These are phyloP conservation scores for Eufriesea mexicana DNA, from an alignment of 1,140 invertebrate species.

Conservation along the genomic window DNA sequence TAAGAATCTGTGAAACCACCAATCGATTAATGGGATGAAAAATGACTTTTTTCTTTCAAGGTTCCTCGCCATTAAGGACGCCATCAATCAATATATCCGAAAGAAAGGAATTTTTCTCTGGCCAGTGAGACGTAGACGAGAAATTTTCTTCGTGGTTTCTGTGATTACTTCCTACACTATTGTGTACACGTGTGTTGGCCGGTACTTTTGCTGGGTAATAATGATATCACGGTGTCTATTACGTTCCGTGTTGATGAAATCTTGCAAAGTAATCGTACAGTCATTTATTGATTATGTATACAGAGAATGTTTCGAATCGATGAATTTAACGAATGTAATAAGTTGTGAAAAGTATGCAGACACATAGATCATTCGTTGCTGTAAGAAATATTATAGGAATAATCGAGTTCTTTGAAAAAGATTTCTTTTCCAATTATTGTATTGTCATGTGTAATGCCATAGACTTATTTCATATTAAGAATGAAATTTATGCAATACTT, in stretches of 20 bases:
- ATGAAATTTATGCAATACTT: too few relatives aligned
- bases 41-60: background rate
- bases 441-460: too few relatives aligned
- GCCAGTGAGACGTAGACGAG: slow-evolving; percentile 1
- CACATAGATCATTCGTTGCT: too few relatives aligned
- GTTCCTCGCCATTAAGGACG: slow-evolving; percentile 2
- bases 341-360: too few relatives aligned
- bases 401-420: too few relatives aligned
- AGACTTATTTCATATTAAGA: too few relatives aligned
- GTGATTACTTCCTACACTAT: background rate
- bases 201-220: background rate
- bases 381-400: too few relatives aligned
- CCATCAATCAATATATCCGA: slow-evolving; percentile 16
- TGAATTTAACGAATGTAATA: background rate
- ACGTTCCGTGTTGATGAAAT: background rate
- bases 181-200: background rate
- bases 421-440: too few relatives aligned
- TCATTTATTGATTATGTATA: background rate
- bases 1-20: background rate
- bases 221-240: background rate
- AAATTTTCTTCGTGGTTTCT: slow-evolving; percentile 10
- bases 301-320: background rate
- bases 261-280: background rate
- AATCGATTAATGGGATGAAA: slow-evolving; percentile 14
- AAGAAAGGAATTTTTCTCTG: background rate